These are phyloP conservation scores for Falcunculus frontatus DNA, from an alignment of 2,113 vertebrate species.

Conservation along the genomic window DNA sequence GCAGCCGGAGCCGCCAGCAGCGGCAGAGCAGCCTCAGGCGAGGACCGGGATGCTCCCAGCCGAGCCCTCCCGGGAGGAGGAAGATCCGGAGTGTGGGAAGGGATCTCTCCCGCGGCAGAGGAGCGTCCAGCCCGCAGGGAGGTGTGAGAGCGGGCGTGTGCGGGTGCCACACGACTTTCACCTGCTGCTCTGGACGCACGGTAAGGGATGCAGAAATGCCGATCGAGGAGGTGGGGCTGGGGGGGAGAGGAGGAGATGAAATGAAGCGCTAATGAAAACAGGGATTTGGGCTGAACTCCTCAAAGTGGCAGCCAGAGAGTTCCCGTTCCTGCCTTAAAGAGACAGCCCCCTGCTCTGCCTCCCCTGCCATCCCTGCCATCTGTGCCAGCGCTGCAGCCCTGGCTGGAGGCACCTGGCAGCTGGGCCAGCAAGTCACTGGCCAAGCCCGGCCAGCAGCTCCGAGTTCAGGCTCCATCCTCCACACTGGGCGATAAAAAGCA, in stretches of 20 bases:
- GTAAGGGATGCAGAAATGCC: slow-evolving; percentile 5
- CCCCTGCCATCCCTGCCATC: not conserved
- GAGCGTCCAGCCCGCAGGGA: not conserved
- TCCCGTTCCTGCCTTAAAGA: slow-evolving; percentile 1
- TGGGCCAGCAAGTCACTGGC: not conserved
- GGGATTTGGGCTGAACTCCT: not conserved
- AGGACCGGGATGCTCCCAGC: not conserved
- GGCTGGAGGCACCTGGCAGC: not conserved
- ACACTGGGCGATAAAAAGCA: rapidly evolving
- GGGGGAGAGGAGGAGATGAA: not conserved
- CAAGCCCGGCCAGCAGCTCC: rapidly evolving
- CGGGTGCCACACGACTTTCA: not conserved
- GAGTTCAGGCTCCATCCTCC: not conserved
- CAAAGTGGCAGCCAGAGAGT: slow-evolving; percentile 18
- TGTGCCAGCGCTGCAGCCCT: not conserved
- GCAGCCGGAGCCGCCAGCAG: not conserved
- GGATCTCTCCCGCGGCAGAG: not conserved
- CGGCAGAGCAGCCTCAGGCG: not conserved
- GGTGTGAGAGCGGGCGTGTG: not conserved
- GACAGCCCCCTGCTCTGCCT: not conserved
- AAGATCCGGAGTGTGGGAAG: not conserved
- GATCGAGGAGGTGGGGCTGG: slow-evolving; percentile 41
- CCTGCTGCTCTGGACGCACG: not conserved
- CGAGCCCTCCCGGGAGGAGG: not conserved
- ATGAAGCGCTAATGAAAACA: not conserved